Evolutionary conservation across 2,113 vertebrate genomes (phyloP).

Genomic region (Mionectes macconnelli): DNA sequence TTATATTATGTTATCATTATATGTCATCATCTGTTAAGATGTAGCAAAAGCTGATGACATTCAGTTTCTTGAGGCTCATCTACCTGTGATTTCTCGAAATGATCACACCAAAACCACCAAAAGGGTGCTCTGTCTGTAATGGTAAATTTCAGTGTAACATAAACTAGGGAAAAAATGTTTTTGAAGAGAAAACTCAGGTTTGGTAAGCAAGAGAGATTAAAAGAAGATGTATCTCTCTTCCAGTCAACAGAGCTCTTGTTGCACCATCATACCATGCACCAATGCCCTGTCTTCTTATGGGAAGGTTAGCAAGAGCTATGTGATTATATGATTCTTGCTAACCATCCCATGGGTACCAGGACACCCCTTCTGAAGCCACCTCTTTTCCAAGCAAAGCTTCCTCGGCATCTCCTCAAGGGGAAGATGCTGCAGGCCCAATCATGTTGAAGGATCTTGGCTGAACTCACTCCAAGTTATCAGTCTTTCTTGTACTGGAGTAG

Average conservation of each 20-base stretch:
- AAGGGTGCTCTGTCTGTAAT: neutral
- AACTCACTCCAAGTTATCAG: neutral
- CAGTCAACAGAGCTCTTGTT: neutral
- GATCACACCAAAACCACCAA: neutral
- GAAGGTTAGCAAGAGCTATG: neutral
- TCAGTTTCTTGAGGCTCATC: neutral
- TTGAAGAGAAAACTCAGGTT: neutral
- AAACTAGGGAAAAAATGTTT: neutral
- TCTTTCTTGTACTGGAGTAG: neutral
- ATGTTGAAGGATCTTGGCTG: neutral
- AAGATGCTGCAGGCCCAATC: neutral
- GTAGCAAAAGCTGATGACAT: neutral
- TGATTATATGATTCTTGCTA: neutral
- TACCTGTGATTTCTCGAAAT: neutral
- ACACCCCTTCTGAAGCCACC: neutral
- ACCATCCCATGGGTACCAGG: fast-evolving
- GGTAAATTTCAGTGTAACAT: neutral
- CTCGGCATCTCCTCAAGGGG: neutral
- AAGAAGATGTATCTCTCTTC: neutral
- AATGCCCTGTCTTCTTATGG: neutral
- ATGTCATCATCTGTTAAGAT: neutral
- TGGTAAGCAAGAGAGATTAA: neutral
- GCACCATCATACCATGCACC: neutral
- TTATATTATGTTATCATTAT: too few relatives aligned
- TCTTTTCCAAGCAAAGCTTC: neutral